Base-by-base conservation (phyloP, 2,888 invertebrate species). In the Andrena fulva region DNA sequence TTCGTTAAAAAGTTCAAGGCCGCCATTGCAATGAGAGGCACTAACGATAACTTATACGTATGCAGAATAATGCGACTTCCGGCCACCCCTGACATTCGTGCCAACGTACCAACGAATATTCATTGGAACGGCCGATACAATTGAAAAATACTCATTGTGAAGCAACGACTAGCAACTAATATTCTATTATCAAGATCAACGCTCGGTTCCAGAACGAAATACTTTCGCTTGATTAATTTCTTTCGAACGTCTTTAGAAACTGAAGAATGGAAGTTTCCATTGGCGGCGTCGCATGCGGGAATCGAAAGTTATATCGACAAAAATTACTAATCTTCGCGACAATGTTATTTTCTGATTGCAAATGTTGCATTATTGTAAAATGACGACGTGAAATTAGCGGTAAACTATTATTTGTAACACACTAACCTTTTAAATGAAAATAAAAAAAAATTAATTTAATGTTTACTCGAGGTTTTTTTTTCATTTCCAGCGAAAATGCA, bases 11-110 rank as follows among this genome's bases (percentile, higher is more conserved):
- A 42, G 33, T 31, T 35, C 52, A 4, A 33, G 27, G 0, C 3
- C 16, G 35, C 31, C 5, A 50, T 33, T 48, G 33, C 27, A 56
- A 62, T 68, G 56, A 10, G 48, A 24, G 12, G 12, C 6, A 69
- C 1, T 71, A 81, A 75, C n/a, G 7, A 33, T 42, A 27, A 3
- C 8, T 77, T 80, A 59, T 78, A 84, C 80, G 82, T 73, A 81
- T 73, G 79, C 20, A 81, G 56, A 92, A 81, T 85, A 82, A 92
- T 90, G 88, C 91, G 88, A 90, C 89, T 91, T 82, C 80, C 82
- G 80, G 80, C 64, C 66, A 76, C 76, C 80, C 35, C 80, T 82
- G 80, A 80, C 82, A 76, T 71, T 60, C 33, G 0, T 33, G 56
- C 63, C 59, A 48, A 35, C 60, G 54, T 2, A 31, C 8, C 10